Percentiles rank a stretch among this genome's conserved stretches.
These are phyloP conservation scores for Charanyca ferruginea DNA, from an alignment of 2,888 invertebrate genomes.

Conservation along the genomic window DNA sequence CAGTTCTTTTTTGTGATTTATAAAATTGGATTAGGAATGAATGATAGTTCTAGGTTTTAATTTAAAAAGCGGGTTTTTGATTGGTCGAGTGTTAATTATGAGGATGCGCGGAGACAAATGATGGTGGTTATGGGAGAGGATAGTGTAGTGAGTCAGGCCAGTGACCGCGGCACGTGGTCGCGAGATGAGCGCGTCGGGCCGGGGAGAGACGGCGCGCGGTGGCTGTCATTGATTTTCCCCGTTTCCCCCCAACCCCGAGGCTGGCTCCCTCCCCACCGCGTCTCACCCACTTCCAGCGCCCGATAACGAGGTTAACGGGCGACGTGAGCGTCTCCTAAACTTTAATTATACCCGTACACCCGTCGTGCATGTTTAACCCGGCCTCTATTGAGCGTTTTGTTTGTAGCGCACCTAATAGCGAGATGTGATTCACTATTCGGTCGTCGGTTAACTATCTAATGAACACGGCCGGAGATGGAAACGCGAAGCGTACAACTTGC, in stretches of 20 bases:
- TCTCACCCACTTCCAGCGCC: conserved; percentile 91
- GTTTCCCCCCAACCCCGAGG: conserved; percentile 82
- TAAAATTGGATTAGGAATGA: conserved; percentile 5
- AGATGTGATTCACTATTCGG: conserved; percentile 83
- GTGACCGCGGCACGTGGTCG: conserved; percentile 90
- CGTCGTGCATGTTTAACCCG: conserved; percentile 90
- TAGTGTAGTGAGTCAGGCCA: conserved; percentile 83
- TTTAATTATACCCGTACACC: conserved; percentile 91
- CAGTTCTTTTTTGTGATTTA: conserved; percentile 15
- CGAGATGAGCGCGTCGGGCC: conserved; percentile 90
- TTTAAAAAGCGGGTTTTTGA: conserved; percentile 20
- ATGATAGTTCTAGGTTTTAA: neutral
- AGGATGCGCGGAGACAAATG: conserved; percentile 58
- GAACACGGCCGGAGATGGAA: conserved; percentile 80
- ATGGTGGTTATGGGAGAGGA: conserved; percentile 68
- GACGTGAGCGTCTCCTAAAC: conserved; percentile 91
- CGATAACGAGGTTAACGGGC: conserved; percentile 92
- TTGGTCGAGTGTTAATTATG: conserved; percentile 41
- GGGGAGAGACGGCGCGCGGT: conserved; percentile 90
- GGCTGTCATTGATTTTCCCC: conserved; percentile 91
- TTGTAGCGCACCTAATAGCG: conserved; percentile 88
- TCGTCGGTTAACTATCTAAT: conserved; percentile 82
- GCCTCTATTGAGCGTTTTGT: conserved; percentile 89
- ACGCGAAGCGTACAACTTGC: conserved; percentile 72
- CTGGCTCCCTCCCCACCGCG: conserved; percentile 86